Evolutionary conservation across 2,888 invertebrate species (phyloP).

Genomic region (Pardosa pseudoannulata): DNA sequence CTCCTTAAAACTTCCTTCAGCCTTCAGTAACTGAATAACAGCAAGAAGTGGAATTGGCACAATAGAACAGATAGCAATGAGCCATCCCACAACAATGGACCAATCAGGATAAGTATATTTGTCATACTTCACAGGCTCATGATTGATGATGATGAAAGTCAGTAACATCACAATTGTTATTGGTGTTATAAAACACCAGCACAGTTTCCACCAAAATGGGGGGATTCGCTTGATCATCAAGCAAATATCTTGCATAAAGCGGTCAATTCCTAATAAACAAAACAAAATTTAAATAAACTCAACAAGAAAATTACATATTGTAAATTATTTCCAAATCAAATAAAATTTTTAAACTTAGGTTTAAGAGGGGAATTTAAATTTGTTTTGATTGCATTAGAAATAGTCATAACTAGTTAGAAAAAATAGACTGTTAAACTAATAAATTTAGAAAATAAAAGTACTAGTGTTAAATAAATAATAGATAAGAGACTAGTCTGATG

Average conservation of each 20-base stretch:
- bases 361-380: too few species aligned
- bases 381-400: too few species aligned
- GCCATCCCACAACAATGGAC: conserved; percentile 77
- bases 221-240: conserved; percentile 72
- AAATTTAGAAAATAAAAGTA: too few species aligned
- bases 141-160: conserved; percentile 70
- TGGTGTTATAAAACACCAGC: conserved; percentile 72
- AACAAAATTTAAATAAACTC: conserved; percentile 9
- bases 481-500: too few species aligned
- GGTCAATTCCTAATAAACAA: conserved; percentile 76
- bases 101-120: conserved; percentile 77
- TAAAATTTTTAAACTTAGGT: too few species aligned
- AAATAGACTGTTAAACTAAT: too few species aligned
- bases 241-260: conserved; percentile 74
- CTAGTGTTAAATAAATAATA: too few species aligned
- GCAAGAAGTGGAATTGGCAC: conserved; percentile 76
- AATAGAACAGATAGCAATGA: conserved; percentile 77
- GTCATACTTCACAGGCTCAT: conserved; percentile 78
- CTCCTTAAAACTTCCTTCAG: conserved; percentile 62
- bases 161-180: conserved; percentile 57
- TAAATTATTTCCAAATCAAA: too few species aligned
- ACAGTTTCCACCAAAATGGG: conserved; percentile 69
- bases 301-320: too few species aligned
- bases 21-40: conserved; percentile 73
- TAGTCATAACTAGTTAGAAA: too few species aligned